Conservation (phyloP, 2,888 invertebrate species). For the Amiota minor region DNA sequence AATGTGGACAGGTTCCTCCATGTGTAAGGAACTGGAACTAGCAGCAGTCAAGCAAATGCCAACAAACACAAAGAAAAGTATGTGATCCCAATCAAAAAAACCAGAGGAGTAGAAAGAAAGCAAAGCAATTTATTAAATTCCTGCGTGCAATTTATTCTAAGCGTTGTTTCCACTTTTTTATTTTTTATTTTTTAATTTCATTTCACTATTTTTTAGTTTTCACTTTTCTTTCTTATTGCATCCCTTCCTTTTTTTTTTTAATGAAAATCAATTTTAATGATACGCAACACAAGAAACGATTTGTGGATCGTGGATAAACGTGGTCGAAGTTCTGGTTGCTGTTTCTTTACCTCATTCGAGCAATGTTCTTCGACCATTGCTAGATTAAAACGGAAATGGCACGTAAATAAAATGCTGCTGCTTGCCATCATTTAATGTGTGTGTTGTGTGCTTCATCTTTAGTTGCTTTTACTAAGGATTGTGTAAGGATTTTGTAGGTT, state of each 20-base stretch:
- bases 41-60: no score
- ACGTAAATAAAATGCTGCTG: constrained; percentile 50
- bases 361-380: not conserved
- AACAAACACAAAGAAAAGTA: no score
- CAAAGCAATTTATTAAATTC: constrained; percentile 68
- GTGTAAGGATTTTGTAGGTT: no score
- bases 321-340: no score
- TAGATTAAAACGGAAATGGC: constrained; percentile 42
- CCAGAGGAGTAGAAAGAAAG: constrained; percentile 15
- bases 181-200: not conserved
- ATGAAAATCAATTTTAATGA: constrained; percentile 65
- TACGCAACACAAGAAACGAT: constrained; percentile 34
- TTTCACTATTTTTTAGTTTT: not conserved
- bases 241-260: constrained; percentile 26
- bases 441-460: constrained; percentile 12
- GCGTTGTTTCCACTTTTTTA: not conserved
- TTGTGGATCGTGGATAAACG: no score
- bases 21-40: no score
- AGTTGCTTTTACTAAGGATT: not conserved
- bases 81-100: no score
- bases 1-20: no score
- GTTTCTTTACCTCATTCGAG: not conserved
- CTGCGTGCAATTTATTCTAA: constrained; percentile 35
- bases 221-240: constrained; percentile 1
- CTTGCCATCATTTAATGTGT: constrained; percentile 32